These are phyloP conservation scores for Chloroclysta siterata DNA, from an alignment of 2,888 invertebrate genomes.

Conservation along the genomic window DNA sequence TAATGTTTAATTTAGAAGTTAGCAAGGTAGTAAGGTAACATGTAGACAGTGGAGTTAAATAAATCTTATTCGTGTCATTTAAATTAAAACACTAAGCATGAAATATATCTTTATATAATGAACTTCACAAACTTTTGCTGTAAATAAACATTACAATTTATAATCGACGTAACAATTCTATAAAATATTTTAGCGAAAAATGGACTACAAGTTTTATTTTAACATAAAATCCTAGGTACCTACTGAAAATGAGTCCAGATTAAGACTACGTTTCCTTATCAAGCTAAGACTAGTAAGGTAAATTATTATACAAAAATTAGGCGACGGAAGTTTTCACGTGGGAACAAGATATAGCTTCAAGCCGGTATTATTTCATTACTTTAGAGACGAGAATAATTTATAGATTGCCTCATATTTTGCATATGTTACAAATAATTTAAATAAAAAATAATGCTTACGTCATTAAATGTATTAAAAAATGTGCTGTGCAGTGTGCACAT, in stretches of 20 bases:
- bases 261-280: conserved; percentile 47
- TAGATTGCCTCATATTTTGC: too few relatives aligned
- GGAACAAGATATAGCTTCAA: not conserved
- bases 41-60: too few relatives aligned
- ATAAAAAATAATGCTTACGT: too few relatives aligned
- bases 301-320: not conserved
- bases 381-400: too few relatives aligned
- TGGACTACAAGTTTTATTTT: conserved; percentile 22
- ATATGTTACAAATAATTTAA: too few relatives aligned
- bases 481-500: not conserved
- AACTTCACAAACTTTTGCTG: conserved; percentile 41
- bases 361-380: not conserved
- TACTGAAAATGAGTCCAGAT: conserved; percentile 25
- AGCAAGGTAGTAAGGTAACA: too few relatives aligned
- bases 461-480: not conserved
- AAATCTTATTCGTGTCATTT: conserved; percentile 1
- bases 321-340: not conserved
- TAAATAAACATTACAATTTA: conserved; percentile 42
- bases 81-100: conserved; percentile 40
- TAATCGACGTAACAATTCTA: conserved; percentile 37
- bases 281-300: conserved; percentile 44
- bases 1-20: too few relatives aligned
- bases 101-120: conserved; percentile 48
- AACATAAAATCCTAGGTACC: conserved; percentile 11
- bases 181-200: conserved; percentile 22